These are phyloP conservation scores for Ageneiosus marmoratus DNA, from an alignment of 2,113 vertebrate genomes.

Conservation along the genomic window DNA sequence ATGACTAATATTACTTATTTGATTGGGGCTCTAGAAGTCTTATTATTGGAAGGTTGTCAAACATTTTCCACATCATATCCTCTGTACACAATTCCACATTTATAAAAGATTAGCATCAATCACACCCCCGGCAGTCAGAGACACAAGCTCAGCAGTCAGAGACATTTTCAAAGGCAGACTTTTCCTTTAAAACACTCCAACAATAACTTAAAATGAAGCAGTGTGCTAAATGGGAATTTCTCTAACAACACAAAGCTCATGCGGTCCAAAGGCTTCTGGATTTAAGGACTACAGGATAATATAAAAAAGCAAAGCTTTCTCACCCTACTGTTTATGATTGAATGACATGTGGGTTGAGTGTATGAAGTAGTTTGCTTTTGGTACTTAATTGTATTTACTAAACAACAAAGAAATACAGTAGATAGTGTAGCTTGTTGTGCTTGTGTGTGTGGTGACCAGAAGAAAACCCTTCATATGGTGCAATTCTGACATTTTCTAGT, in stretches of 20 bases:
- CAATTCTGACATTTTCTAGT: background rate
- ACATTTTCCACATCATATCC: slow-evolving; percentile 51
- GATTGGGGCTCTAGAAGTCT: slow-evolving; percentile 21
- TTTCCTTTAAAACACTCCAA: slow-evolving; percentile 50
- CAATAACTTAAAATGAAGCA: slow-evolving; percentile 45
- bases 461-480: background rate
- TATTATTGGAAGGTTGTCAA: slow-evolving; percentile 24
- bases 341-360: background rate
- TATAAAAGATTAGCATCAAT: slow-evolving; percentile 50
- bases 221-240: slow-evolving; percentile 30
- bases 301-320: background rate
- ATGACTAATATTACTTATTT: slow-evolving; percentile 20
- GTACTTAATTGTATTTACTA: background rate
- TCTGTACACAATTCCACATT: slow-evolving; percentile 49
- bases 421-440: background rate
- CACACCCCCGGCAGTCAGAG: slow-evolving; percentile 31
- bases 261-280: slow-evolving; percentile 14
- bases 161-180: slow-evolving; percentile 47
- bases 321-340: background rate
- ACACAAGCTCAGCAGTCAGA: slow-evolving; percentile 35
- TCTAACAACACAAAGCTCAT: slow-evolving; percentile 37
- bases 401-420: background rate
- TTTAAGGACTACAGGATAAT: background rate
- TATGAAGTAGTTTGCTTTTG: background rate
- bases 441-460: background rate